Conservation (phyloP, 2,888 invertebrate species). For the Diloba caeruleocephala region DNA sequence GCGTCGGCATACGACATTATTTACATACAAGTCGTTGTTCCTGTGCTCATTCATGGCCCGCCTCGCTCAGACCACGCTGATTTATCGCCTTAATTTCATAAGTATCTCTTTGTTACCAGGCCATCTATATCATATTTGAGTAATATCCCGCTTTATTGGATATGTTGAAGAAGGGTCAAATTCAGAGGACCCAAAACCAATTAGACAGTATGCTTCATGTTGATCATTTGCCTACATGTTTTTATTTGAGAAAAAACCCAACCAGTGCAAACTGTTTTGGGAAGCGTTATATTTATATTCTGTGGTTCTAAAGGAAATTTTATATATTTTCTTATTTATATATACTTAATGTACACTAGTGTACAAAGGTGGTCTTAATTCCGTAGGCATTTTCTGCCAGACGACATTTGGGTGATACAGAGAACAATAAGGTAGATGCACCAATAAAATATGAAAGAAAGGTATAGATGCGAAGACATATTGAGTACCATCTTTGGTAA, state of each 20-base stretch:
- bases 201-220: conserved; percentile 51
- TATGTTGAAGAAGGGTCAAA: conserved; percentile 67
- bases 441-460: too few relatives aligned
- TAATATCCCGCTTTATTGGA: conserved; percentile 78
- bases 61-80: conserved; percentile 75
- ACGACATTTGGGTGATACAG: too few relatives aligned
- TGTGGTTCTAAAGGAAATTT: too few relatives aligned
- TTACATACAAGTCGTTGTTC: conserved; percentile 87
- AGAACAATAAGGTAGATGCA: too few relatives aligned
- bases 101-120: conserved; percentile 86
- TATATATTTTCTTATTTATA: too few relatives aligned
- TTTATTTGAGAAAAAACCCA: conserved; percentile 8
- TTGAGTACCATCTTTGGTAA: too few relatives aligned
- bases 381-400: too few relatives aligned
- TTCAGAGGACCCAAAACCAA: conserved; percentile 61
- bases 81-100: conserved; percentile 88
- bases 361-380: too few relatives aligned
- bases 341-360: too few relatives aligned
- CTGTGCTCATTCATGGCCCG: conserved; percentile 81
- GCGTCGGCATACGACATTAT: conserved; percentile 80
- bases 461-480: too few relatives aligned
- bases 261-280: too few relatives aligned
- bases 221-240: conserved; percentile 42
- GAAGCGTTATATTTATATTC: not conserved
- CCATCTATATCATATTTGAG: conserved; percentile 80